phyloP scores from a whole-genome alignment of 1,140 invertebrate genomes.

The Euglossa dilemma region DNA sequence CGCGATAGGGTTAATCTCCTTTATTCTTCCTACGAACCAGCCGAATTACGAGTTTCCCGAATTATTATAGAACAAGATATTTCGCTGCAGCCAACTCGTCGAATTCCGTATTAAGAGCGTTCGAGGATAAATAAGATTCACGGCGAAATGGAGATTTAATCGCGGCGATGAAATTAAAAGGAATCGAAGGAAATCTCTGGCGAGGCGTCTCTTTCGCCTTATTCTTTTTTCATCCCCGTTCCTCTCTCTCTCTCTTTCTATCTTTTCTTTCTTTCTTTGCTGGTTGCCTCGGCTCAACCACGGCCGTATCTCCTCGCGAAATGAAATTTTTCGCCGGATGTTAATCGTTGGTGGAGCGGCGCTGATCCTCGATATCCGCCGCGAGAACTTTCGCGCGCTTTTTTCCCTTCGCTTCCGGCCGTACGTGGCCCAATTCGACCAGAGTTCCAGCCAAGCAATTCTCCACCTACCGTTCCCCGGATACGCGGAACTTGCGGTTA shows the following conservation, averaged over 20 bases:
- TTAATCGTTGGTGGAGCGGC: constrained; percentile 13
- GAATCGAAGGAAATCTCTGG: not conserved
- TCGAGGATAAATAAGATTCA: not conserved
- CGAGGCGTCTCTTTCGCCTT: not conserved
- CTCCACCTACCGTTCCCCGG: not conserved
- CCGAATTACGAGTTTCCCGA: too few relatives aligned
- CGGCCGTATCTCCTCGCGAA: constrained; percentile 16
- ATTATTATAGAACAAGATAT: too few relatives aligned
- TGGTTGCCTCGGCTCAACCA: not conserved
- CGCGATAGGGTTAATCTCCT: not conserved
- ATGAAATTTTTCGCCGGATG: constrained; percentile 44
- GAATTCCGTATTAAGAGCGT: not conserved
- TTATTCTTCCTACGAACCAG: too few relatives aligned
- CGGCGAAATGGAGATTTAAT: not conserved
- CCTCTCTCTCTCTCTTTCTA: not conserved
- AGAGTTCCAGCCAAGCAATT: not conserved
- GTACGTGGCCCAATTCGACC: constrained; percentile 7
- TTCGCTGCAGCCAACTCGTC: not conserved
- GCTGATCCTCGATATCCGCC: not conserved
- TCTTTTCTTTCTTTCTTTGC: too few relatives aligned
- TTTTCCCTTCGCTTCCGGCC: not conserved
- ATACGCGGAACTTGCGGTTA: not conserved
- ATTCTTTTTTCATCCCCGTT: too few relatives aligned
- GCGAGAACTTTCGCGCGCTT: constrained; percentile 16
- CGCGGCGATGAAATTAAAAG: not conserved